phyloP scores from a whole-genome alignment of 2,113 vertebrate genomes.

The Pseudolaguvia tuberculata region DNA sequence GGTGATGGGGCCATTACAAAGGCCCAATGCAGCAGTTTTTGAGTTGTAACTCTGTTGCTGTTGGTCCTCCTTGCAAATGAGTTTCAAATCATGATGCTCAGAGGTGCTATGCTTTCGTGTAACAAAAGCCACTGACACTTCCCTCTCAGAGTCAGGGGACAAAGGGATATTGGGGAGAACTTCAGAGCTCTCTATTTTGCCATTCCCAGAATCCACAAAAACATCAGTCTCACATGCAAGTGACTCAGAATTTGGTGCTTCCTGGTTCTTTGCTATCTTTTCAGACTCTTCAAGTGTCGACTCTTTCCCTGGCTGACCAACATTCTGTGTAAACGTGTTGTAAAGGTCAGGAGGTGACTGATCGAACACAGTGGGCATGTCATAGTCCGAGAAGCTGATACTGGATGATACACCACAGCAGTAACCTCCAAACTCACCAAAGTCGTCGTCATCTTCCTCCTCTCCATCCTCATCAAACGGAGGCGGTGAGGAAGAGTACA shows the following conservation, averaged over 20 bases:
- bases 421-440: constrained; percentile 84
- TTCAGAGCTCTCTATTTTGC: background rate
- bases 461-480: constrained; percentile 78
- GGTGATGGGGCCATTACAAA: constrained; percentile 44
- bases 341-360: constrained; percentile 70
- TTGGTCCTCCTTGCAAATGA: constrained; percentile 40
- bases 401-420: constrained; percentile 68
- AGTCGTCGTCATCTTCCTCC: constrained; percentile 84
- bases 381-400: constrained; percentile 71
- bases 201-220: background rate
- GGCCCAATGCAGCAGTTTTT: constrained; percentile 15
- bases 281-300: background rate
- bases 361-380: constrained; percentile 61
- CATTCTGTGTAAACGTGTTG: constrained; percentile 53
- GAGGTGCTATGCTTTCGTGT: constrained; percentile 52
- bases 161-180: constrained; percentile 22
- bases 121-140: background rate
- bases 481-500: constrained; percentile 83
- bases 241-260: background rate
- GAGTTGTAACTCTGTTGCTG: constrained; percentile 56
- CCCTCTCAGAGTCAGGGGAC: background rate
- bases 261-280: background rate
- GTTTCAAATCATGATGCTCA: constrained; percentile 47
- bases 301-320: constrained; percentile 14
- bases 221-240: background rate